Percentiles rank a stretch among this genome's conserved stretches.
Conservation (phyloP, 1,140 invertebrate species). For the Propsilocerus akamusi region DNA sequence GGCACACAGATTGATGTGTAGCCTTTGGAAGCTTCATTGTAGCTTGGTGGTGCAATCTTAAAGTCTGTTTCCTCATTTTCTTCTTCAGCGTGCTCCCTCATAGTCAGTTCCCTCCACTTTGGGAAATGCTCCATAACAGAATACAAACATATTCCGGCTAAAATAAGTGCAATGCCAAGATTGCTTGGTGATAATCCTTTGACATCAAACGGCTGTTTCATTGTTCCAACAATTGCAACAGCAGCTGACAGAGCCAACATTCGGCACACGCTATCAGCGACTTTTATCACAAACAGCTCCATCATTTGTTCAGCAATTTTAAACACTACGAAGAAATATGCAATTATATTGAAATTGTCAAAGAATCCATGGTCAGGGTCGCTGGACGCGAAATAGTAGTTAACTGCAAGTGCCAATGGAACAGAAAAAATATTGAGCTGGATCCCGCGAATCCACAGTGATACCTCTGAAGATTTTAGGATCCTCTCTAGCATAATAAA, state of each 20-base stretch:
- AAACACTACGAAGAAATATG: not conserved
- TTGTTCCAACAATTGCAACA: slow-evolving; percentile 14
- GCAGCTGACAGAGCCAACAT: not conserved
- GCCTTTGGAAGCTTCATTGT: too few relatives aligned
- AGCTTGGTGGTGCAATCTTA: too few relatives aligned
- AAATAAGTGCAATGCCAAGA: not conserved
- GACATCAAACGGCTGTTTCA: not conserved
- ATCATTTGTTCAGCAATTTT: slow-evolving; percentile 3
- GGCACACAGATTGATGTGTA: too few relatives aligned
- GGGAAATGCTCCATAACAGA: not conserved
- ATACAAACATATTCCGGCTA: not conserved
- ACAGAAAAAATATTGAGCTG: not conserved
- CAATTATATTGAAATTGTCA: slow-evolving; percentile 1
- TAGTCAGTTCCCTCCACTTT: too few relatives aligned
- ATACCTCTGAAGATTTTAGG: not conserved
- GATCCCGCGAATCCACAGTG: not conserved
- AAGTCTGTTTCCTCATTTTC: too few relatives aligned
- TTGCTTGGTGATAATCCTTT: not conserved
- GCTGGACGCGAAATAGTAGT: not conserved
- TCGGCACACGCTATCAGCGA: slow-evolving; percentile 5
- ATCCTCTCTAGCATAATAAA: not conserved
- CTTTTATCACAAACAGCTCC: slow-evolving; percentile 12
- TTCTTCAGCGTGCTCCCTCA: too few relatives aligned
- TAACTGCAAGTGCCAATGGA: not conserved
- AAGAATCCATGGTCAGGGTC: not conserved